These are phyloP conservation scores for Rhegmatorhina hoffmannsi DNA, from an alignment of 2,113 vertebrate species.

Conservation along the genomic window DNA sequence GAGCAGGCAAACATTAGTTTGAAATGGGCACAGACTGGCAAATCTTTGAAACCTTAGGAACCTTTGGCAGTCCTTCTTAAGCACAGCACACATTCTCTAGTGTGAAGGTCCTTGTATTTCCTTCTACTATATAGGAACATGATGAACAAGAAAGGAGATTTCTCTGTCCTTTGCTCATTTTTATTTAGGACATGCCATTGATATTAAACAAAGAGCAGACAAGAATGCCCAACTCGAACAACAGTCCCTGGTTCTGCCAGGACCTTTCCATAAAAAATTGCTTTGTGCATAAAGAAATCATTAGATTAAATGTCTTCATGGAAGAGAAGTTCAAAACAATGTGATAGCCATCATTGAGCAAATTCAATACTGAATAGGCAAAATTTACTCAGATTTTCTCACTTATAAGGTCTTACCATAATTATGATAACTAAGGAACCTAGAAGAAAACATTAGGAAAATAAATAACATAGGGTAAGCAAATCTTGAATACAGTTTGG, in stretches of 20 bases:
- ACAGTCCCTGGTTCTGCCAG: neutral
- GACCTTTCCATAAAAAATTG: neutral
- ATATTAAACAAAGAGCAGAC: neutral
- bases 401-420: neutral
- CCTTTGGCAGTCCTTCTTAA: neutral
- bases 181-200: neutral
- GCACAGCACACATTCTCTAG: neutral
- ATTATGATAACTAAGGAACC: neutral
- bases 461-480: neutral
- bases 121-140: neutral
- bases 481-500: neutral
- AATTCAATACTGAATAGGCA: neutral
- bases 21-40: neutral
- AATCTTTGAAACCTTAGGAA: neutral
- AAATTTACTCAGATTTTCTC: neutral
- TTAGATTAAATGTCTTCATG: neutral
- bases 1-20: neutral
- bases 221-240: neutral
- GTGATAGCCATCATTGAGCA: neutral
- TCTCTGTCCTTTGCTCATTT: neutral
- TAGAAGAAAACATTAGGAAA: neutral
- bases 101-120: neutral
- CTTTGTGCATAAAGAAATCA: neutral
- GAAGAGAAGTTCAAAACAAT: conserved; percentile 12
- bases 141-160: neutral